Evolutionary conservation across 2,888 invertebrate species (phyloP).

Genomic region (Drosophila gaucha): DNA sequence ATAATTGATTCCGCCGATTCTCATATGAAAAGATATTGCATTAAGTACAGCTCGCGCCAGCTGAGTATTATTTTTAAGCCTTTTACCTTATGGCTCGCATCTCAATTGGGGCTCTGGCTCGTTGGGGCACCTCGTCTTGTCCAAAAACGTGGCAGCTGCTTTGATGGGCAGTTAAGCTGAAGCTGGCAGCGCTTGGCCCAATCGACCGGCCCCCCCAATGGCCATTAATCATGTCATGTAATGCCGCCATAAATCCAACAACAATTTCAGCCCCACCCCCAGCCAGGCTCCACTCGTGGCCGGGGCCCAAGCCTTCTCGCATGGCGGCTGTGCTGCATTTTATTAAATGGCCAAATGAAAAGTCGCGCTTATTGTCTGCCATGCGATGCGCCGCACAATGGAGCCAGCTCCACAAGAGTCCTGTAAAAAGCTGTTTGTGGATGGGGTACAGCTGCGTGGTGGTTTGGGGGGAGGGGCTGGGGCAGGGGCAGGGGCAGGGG

Average conservation of each 20-base stretch:
- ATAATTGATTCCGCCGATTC: constrained; percentile 4
- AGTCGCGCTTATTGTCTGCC: constrained; percentile 77
- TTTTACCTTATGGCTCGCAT: constrained; percentile 16
- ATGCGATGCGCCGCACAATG: constrained; percentile 38
- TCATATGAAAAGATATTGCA: not conserved
- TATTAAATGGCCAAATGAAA: constrained; percentile 80
- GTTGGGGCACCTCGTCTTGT: not conserved
- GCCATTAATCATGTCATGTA: constrained; percentile 82
- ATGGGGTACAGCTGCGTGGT: not conserved
- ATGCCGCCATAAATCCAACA: constrained; percentile 82
- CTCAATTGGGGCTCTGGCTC: constrained; percentile 12
- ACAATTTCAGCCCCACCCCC: constrained; percentile 60
- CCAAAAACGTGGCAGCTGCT: constrained; percentile 46
- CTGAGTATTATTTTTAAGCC: constrained; percentile 6
- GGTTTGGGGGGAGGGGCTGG: not conserved
- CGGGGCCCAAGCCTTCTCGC: constrained; percentile 1
- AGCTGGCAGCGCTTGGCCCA: constrained; percentile 8
- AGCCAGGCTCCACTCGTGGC: not conserved
- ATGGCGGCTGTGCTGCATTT: constrained; percentile 69
- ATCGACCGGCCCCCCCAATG: constrained; percentile 24
- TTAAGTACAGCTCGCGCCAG: constrained; percentile 3
- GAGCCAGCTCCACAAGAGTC: constrained; percentile 23
- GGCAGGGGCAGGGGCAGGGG: not conserved
- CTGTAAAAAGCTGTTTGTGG: not conserved
- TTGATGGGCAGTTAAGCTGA: constrained; percentile 58